phyloP scores from a whole-genome alignment of 2,888 invertebrate species.

The Tetragonula carbonaria region DNA sequence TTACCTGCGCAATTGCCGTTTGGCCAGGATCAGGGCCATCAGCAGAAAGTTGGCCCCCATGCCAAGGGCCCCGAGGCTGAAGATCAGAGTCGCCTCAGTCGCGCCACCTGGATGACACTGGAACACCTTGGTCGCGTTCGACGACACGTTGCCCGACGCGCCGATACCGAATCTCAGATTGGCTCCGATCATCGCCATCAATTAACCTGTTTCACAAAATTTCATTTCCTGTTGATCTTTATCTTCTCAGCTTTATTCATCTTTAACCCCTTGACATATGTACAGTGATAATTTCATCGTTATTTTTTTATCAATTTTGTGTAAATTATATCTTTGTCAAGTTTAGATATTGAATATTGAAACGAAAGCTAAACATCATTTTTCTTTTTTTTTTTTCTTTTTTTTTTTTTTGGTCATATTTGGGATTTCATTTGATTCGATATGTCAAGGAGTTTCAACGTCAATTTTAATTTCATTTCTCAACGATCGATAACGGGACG shows the following conservation, averaged over 20 bases:
- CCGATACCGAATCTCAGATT: conserved; percentile 90
- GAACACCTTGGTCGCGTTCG: conserved; percentile 89
- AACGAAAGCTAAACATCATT: no score
- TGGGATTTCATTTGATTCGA: no score
- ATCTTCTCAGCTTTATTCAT: background rate
- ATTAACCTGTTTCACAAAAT: conserved; percentile 85
- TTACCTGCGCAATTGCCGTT: conserved; percentile 91
- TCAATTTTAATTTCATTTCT: no score
- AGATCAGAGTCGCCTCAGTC: conserved; percentile 91
- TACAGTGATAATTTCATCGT: no score
- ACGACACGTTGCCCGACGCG: conserved; percentile 88
- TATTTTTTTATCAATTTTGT: no score
- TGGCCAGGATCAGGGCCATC: conserved; percentile 92
- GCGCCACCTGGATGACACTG: conserved; percentile 93
- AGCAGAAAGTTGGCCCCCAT: conserved; percentile 93
- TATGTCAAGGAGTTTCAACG: no score
- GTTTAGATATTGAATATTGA: no score
- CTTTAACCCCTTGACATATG: no score
- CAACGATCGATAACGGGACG: no score
- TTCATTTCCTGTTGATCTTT: background rate
- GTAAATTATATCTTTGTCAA: no score
- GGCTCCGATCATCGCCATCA: conserved; percentile 92
- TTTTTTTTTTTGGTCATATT: no score
- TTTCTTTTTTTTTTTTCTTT: no score
- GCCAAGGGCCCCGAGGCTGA: conserved; percentile 91